phyloP scores from a whole-genome alignment of 1,140 invertebrate species.

The Lordiphosa mommai region DNA sequence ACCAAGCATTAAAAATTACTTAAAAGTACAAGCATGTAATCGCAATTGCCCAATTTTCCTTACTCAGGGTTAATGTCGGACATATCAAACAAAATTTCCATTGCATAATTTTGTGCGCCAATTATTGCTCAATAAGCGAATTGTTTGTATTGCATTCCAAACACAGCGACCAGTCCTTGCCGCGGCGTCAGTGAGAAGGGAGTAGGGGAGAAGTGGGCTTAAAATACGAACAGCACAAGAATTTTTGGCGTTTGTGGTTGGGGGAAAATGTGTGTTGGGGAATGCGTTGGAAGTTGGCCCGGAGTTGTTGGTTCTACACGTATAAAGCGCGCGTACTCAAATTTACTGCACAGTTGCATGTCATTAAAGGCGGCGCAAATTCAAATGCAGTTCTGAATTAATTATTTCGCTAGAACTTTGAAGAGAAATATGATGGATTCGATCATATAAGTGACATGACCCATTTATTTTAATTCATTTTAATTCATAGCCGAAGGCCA shows the following conservation, averaged over 20 bases:
- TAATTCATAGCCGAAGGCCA: too few relatives aligned
- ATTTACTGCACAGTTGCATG: constrained; percentile 34
- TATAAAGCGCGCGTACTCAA: constrained; percentile 13
- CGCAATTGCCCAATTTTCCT: too few relatives aligned
- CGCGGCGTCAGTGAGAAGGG: neutral
- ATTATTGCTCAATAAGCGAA: constrained; percentile 43
- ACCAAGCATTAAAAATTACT: too few relatives aligned
- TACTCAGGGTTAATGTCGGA: too few relatives aligned
- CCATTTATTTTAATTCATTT: too few relatives aligned
- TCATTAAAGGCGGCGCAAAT: constrained; percentile 27
- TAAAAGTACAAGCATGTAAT: too few relatives aligned
- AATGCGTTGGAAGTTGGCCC: neutral
- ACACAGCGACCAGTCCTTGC: constrained; percentile 9
- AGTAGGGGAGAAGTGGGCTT: too few relatives aligned
- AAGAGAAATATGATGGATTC: too few relatives aligned
- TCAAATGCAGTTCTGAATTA: neutral
- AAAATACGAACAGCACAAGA: constrained; percentile 7
- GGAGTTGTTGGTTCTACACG: constrained; percentile 7
- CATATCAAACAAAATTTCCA: constrained; percentile 9
- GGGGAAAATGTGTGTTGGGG: constrained; percentile 16
- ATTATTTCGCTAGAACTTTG: too few relatives aligned
- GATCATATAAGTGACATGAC: too few relatives aligned
- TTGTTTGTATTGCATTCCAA: constrained; percentile 31
- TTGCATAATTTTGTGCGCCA: constrained; percentile 31
- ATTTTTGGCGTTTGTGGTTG: constrained; percentile 49